Evolutionary conservation across 2,797 vertebrate species (phyloP), one percentile per base, ranked within the genome.

Genomic region (Acestrorhynchus altus): DNA sequence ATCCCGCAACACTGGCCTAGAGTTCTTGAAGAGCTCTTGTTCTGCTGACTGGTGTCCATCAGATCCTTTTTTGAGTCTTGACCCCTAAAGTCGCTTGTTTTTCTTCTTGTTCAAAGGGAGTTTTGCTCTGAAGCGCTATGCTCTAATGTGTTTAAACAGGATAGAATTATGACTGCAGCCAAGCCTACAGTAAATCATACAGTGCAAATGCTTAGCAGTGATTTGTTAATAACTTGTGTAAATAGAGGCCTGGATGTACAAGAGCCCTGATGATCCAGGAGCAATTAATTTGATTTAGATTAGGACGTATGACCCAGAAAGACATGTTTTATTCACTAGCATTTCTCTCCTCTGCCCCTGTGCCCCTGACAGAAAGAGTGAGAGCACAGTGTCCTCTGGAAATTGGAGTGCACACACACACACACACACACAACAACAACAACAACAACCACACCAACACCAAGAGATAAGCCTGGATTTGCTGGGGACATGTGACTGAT

Each of bases 381-480:
- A 39, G 49, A 70, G 42, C 64, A 67, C 67, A 60, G 52, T 49
- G 57, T 71, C 57, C 65, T 77, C 71, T 70, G 39, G 57, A 79
- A 84, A 84, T 59, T 61, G 59, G 52, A 73, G 39, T 81, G 76
- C 70, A 24, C 64, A 71, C 51, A 79, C 65, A 46, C 68, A 71
- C 70, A 24, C 64, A 71, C 51, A 79, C 31, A 2, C 49, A 51
- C 9, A 8, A 46, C 68, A 71, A 72, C 47, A 76, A 67, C 46
- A 78, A n/a, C n/a, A n/a, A n/a, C n/a, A n/a, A n/a, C n/a, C 51
- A 79, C 31, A 2, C 49, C 9, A 8, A 46, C 68, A 71, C 69
- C 47, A 76, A 67, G 40, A 78, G 80, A 83, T 81, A 63, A 74
- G 52, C 77, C 68, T 76, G 75, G 78, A 83, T 80, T 80, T 82